Evolutionary conservation across 2,113 vertebrate species (phyloP), one percentile per base, ranked within the genome.

Genomic region (Lophius piscatorius): DNA sequence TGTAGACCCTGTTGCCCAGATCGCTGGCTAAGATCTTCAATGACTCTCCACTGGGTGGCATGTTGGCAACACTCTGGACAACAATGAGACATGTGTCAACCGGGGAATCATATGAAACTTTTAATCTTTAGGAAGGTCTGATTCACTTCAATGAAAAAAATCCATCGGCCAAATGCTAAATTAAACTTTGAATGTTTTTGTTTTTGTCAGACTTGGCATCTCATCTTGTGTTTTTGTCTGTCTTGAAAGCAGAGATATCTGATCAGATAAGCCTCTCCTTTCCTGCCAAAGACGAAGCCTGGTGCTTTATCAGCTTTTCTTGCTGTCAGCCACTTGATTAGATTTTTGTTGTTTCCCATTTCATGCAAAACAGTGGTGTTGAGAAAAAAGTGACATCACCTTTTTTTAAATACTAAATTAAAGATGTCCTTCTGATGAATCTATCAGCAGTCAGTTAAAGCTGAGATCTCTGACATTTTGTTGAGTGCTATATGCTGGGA

Each of bases 11-110:
- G 57, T 38, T 41, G 40, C 94, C 94, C 78, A 98, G 69, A 7
- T 94, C 81, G 1, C 66, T 82, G 2, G 94, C 93, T 54, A 98
- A 12, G 11, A 78, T 24, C 34, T 86, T 48, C 46, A 99, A 82
- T 0, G 94, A 90, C 24, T 94, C 91, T 2, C 97, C 97, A 28
- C 90, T 95, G 0, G 93, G 87, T 0, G 94, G 90, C 31, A 98
- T 38, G 5, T 24, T 86, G 68, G 80, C 50, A 62, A 98, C 66
- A 45, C 77, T 44, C 96, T 98, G 87, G 40, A 71, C 41, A 78
- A 64, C 2, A 31, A 9, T 6, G 1, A 34, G 39, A 57, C 11
- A 68, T 6, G 26, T 6, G 31, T 59, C 5, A 71, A 56, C 47
- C 48, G 7, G 13, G 70, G 51, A 47, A 29, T n/a, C 28, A 57